Evolutionary conservation across 2,797 vertebrate species (phyloP).

Genomic region (Mus minutoides): DNA sequence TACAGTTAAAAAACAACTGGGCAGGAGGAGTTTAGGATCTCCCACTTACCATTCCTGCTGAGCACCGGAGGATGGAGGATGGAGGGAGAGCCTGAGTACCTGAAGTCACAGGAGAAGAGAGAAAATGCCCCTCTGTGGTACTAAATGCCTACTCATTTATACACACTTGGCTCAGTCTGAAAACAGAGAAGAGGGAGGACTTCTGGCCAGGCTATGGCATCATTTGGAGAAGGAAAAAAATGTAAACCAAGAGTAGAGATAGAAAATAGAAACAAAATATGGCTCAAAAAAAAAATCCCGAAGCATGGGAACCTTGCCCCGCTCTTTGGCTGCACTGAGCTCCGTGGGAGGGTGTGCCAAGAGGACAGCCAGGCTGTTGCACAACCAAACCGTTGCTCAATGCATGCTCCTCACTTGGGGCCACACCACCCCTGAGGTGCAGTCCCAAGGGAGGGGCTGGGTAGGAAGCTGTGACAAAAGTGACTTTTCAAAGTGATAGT

Average conservation of each 20-base stretch:
- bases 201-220: neutral
- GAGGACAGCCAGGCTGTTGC: neutral
- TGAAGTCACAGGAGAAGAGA: neutral
- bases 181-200: neutral
- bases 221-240: constrained; percentile 27
- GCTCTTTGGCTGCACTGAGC: neutral
- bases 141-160: neutral
- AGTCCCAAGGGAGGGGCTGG: neutral
- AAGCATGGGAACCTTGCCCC: neutral
- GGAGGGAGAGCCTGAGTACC: neutral
- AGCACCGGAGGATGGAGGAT: neutral
- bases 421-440: neutral
- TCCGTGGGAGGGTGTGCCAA: neutral
- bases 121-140: neutral
- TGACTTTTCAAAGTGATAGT: neutral
- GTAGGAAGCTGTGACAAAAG: neutral
- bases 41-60: neutral
- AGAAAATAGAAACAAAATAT: constrained; percentile 43
- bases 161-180: neutral
- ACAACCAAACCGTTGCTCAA: neutral
- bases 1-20: neutral
- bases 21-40: neutral
- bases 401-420: neutral
- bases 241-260: neutral
- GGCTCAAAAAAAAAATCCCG: neutral